phyloP scores from a whole-genome alignment of 1,140 invertebrate genomes.

The Diorhabda elongata region DNA sequence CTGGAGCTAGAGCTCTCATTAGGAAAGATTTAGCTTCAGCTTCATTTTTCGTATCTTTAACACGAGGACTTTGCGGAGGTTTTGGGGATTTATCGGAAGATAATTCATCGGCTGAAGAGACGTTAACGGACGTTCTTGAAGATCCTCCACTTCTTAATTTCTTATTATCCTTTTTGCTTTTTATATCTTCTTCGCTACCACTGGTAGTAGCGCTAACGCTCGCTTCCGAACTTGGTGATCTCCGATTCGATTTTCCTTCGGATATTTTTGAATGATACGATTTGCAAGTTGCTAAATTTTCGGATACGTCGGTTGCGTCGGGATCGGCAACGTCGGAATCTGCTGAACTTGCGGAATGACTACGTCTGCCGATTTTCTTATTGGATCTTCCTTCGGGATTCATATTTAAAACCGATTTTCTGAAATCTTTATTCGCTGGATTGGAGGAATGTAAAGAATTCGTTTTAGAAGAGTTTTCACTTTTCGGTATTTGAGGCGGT shows the following conservation, averaged over 20 bases:
- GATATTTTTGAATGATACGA: conserved; percentile 37
- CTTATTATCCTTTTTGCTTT: conserved; percentile 44
- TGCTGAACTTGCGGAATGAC: conserved; percentile 53
- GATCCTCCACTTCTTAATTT: conserved; percentile 42
- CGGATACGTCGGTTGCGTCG: conserved; percentile 41
- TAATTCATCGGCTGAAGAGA: conserved; percentile 57
- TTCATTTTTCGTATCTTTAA: conserved; percentile 53
- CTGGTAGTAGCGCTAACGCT: conserved; percentile 48
- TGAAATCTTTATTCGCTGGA: conserved; percentile 67
- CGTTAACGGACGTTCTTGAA: conserved; percentile 50
- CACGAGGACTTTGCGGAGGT: conserved; percentile 49
- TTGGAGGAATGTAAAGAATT: conserved; percentile 48
- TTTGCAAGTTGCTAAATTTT: conserved; percentile 39
- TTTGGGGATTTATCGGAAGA: conserved; percentile 55
- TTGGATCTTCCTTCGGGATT: conserved; percentile 50
- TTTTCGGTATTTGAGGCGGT: conserved; percentile 59
- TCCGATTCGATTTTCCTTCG: conserved; percentile 39
- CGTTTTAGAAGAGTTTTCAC: conserved; percentile 46
- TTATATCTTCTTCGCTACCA: conserved; percentile 52
- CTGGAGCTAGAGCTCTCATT: conserved; percentile 63
- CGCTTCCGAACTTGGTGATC: conserved; percentile 45
- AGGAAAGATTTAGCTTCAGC: conserved; percentile 65
- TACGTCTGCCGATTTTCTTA: conserved; percentile 44
- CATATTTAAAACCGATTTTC: conserved; percentile 72
- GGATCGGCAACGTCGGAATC: conserved; percentile 49